A percentile compares a stretch with the other conserved stretches of the same genome.
These are phyloP conservation scores for Amblyornis subalaris DNA, from an alignment of 2,113 vertebrate species.

Conservation along the genomic window DNA sequence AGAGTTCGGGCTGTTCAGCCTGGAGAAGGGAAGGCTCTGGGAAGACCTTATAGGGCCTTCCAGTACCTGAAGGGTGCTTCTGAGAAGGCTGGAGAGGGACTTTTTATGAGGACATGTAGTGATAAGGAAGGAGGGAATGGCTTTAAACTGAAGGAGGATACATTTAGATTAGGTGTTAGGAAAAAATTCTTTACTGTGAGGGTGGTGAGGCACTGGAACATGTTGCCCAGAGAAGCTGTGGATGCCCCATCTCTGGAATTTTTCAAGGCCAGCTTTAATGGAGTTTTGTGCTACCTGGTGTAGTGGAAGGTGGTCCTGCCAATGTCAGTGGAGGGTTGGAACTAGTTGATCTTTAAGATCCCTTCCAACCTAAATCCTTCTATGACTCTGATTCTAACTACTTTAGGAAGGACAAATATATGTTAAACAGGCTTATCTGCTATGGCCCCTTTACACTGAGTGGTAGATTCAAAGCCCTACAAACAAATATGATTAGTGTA, in stretches of 20 bases:
- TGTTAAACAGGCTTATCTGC: not conserved
- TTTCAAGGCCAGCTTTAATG: not conserved
- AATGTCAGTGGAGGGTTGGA: not conserved
- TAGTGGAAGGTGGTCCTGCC: not conserved
- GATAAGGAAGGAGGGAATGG: not conserved
- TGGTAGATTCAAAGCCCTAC: not conserved
- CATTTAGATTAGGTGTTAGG: not conserved
- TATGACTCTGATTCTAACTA: not conserved
- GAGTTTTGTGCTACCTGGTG: not conserved
- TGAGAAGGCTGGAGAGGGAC: not conserved
- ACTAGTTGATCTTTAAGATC: not conserved
- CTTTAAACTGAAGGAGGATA: not conserved
- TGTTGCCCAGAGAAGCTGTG: accelerated
- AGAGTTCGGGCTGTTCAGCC: not conserved
- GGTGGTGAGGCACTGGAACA: not conserved
- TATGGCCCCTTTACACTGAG: not conserved
- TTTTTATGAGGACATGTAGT: not conserved
- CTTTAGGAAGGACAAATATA: not conserved
- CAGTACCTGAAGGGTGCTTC: not conserved
- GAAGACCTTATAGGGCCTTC: not conserved
- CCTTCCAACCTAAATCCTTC: not conserved
- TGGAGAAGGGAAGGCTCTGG: not conserved
- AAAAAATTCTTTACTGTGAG: not conserved
- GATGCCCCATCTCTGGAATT: not conserved
- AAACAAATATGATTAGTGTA: not conserved